Conservation (phyloP, 2,797 vertebrate species). For the Sebastes hubbsi region DNA sequence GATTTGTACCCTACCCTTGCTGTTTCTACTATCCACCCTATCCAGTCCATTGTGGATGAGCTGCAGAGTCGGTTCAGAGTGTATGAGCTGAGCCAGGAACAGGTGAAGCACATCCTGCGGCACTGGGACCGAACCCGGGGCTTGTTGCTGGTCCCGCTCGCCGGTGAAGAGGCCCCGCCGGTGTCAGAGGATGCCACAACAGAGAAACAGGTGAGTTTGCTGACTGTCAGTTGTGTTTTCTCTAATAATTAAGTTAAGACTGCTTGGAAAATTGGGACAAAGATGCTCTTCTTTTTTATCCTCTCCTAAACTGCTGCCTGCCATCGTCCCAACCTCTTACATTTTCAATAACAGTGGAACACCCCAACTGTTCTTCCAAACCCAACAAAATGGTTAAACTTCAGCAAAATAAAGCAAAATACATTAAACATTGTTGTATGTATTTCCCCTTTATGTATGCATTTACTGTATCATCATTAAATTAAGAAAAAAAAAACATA, state of each 20-base stretch:
- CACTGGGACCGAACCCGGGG: constrained; percentile 87
- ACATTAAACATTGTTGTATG: not conserved
- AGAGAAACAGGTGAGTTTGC: constrained; percentile 48
- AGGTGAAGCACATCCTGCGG: constrained; percentile 75
- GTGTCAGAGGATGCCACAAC: constrained; percentile 63
- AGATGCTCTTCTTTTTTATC: not conserved
- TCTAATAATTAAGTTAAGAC: not conserved
- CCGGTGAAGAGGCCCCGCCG: constrained; percentile 54
- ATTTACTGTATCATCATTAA: not conserved
- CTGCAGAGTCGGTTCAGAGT: constrained; percentile 78
- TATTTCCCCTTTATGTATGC: not conserved
- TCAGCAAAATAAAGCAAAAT: not conserved
- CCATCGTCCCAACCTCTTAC: not conserved
- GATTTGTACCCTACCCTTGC: not conserved
- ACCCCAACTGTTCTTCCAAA: not conserved
- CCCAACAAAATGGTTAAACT: not conserved
- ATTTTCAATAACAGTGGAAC: not conserved
- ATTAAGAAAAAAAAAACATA: not conserved
- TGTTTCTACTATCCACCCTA: not conserved
- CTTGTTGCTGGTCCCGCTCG: constrained; percentile 53
- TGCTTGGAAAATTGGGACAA: not conserved
- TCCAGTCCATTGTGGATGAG: constrained; percentile 59
- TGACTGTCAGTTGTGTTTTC: not conserved
- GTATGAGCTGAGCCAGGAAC: constrained; percentile 80
- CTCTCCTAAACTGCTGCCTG: not conserved